Percentiles rank a stretch among this genome's conserved stretches.
Conservation (phyloP, 2,888 invertebrate genomes). For the Miltochrista miniata region DNA sequence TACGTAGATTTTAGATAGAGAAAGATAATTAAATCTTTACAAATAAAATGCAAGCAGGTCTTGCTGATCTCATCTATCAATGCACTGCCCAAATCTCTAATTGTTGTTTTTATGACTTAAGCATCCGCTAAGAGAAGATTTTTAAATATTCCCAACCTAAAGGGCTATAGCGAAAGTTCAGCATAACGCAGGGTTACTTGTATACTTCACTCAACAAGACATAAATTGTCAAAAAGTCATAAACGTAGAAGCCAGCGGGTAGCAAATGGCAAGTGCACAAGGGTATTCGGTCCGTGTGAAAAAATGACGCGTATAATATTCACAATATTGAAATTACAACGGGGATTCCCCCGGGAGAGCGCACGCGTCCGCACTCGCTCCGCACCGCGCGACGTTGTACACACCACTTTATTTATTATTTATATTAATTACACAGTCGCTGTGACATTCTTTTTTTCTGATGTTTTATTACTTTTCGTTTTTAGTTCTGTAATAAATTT, state of each 20-base stretch:
- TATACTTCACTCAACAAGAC: not conserved
- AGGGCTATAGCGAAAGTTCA: no score
- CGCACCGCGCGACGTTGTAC: conserved; percentile 41
- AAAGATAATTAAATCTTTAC: no score
- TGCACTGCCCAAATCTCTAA: no score
- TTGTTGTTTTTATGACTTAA: no score
- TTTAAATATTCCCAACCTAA: no score
- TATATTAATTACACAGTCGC: conserved; percentile 64
- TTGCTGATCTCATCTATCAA: no score
- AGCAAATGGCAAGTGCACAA: conserved; percentile 41
- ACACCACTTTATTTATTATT: conserved; percentile 71
- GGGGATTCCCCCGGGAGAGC: conserved; percentile 49
- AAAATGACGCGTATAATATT: conserved; percentile 72
- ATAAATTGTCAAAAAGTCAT: conserved; percentile 15
- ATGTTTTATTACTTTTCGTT: conserved; percentile 27
- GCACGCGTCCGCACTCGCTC: conserved; percentile 48
- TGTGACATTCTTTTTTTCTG: conserved; percentile 52
- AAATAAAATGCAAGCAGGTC: no score
- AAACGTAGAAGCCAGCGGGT: conserved; percentile 41
- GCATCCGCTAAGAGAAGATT: no score
- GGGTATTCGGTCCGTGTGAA: conserved; percentile 59
- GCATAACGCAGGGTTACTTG: no score
- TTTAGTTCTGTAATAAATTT: conserved; percentile 12
- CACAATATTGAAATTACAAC: conserved; percentile 67
- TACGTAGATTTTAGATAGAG: no score